Evolutionary conservation across 2,113 vertebrate genomes (phyloP), one percentile per base, ranked within the genome.

Genomic region (Beaufortia kweichowensis): DNA sequence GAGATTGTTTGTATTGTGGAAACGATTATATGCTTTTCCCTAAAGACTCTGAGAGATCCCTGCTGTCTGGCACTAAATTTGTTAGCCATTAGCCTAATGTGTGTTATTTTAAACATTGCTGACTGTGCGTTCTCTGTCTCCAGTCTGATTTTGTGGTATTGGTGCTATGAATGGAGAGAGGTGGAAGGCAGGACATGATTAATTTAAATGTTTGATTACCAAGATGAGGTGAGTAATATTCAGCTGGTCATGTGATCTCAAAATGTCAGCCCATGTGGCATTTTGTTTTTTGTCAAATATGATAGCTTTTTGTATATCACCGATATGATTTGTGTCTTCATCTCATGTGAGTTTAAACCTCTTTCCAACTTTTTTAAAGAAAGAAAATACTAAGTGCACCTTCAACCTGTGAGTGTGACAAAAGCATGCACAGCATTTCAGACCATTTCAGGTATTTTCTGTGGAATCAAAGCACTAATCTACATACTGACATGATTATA

Each of bases 91-190:
- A 55, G 50, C 50, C 67, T 24, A n/a, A 50, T 11, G 68, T 41
- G 69, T 15, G 28, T 70, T 70, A 23, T 71, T 59, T 59, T 71
- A 33, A 71, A 71, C 69, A 41, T 59, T 71, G 69, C 31, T 71
- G 55, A 56, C 19, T 71, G 21, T 59, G 70, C 39, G 61, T 61
- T 48, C 23, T 21, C 1, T 21, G 8, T 59, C 5, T 43, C 35
- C 0, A 6, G 6, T 41, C 35, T 72, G 15, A 28, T 43, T 41
- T 41, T 43, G 28, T 19, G 41, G 23, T 26, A 41, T 60, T 29
- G 39, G 39, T 61, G 23, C 17, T 60, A 24, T 73, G 39, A 61
- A 59, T 56, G 48, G 53, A 70, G 12, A 60, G 23, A 2, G n/a
- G 15, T 12, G 21, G 21, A 23, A 26, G n/a, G n/a, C n/a, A n/a